Base-by-base conservation (phyloP, 2,113 vertebrate species). In the Rhabdomys dilectus region DNA sequence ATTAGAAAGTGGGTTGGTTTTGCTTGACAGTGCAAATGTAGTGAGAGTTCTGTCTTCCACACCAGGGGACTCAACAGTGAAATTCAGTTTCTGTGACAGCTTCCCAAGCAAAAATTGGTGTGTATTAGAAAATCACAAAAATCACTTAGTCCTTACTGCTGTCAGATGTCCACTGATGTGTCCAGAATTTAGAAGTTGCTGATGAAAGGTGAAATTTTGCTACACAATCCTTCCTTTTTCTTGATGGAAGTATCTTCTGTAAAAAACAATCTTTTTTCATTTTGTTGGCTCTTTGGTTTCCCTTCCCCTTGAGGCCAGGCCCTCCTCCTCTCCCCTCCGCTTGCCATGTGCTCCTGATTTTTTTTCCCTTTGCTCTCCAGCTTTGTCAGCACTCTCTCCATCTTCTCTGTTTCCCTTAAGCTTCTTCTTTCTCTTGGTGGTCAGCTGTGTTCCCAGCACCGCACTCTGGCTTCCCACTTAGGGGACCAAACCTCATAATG, bases 381-480 rank as follows among this genome's bases (percentile, higher is more conserved):
- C 42, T 64, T 36, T 5, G 5, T 76, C 3, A 34, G 9, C 45
- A 26, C 10, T 75, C 16, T 11, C 75, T 36, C 5, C 29, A 3
- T 51, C 60, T 87, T 81, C n/a, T 39, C 3, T 16, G 5, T 22
- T 39, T 84, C 31, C 42, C 24, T 42, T 58, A 17, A 26, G 8
- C 22, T 56, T 56, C 22, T 56, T 0, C 80, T 19, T 68, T 2
- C 31, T 81, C 56, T 36, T 24, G 9, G 2, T 80, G 36, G 0
- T 31, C 48, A 56, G 0, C 10, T 58, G 1, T 6, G 31, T 3
- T 51, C 15, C 39, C 8, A 2, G 34, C 6, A 1, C 2, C 15
- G 80, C 17, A 10, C 6, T 31, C 11, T 0, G 12, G 72, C 86
- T 62, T 48, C 21, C 12, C 45, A 3, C 68, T 19, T 16, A 72